Evolutionary conservation across 1,140 invertebrate genomes (phyloP).

Genomic region (Neuroterus valhalla): DNA sequence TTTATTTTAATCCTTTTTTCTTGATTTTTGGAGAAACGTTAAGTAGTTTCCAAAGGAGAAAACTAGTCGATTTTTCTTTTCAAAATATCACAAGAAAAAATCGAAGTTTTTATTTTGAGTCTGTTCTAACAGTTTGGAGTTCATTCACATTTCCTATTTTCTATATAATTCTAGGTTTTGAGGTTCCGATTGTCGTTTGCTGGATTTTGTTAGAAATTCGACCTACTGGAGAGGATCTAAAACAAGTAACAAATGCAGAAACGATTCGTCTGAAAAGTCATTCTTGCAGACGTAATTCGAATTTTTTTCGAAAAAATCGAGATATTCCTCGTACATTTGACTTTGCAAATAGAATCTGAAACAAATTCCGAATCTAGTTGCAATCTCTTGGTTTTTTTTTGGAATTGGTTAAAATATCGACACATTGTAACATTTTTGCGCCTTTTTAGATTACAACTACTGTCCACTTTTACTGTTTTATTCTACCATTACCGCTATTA

Average conservation of each 20-base stretch:
- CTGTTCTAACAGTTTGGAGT: not conserved
- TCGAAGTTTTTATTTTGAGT: not conserved
- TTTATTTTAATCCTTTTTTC: conserved; percentile 28
- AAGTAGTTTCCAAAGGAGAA: not conserved
- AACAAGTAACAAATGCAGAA: conserved; percentile 18
- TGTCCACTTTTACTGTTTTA: conserved; percentile 32
- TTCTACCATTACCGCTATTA: conserved; percentile 26
- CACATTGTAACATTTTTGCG: conserved; percentile 27
- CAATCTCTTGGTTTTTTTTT: conserved; percentile 10
- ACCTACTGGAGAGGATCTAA: conserved; percentile 14
- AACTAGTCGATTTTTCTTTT: not conserved
- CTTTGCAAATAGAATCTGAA: not conserved
- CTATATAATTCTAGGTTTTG: not conserved
- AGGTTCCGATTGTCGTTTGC: conserved; percentile 19
- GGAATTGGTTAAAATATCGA: conserved; percentile 12
- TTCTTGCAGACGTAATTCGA: not conserved
- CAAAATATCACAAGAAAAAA: conserved; percentile 25
- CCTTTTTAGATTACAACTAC: conserved; percentile 30
- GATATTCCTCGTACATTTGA: not conserved
- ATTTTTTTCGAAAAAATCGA: not conserved
- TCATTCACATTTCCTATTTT: not conserved
- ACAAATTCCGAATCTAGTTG: not conserved
- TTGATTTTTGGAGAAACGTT: conserved; percentile 27
- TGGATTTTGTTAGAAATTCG: not conserved
- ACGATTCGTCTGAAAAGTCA: not conserved